Evolutionary conservation across 2,888 invertebrate genomes (phyloP).

Genomic region (Microctonus hyperodae): DNA sequence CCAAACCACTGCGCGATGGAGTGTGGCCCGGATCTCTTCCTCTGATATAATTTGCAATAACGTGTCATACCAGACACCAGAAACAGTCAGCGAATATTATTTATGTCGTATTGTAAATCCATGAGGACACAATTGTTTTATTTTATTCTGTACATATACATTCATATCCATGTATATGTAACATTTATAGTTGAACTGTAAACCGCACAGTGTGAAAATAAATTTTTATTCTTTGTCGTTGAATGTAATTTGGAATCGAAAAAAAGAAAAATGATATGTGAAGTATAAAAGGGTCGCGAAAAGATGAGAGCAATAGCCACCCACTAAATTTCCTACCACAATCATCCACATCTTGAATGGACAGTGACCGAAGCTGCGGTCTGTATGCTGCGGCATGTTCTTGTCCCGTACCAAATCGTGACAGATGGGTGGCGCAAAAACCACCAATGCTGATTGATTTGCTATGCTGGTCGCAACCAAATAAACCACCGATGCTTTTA

Average conservation of each 20-base stretch:
- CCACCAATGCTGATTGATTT: constrained; percentile 62
- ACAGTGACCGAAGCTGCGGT: constrained; percentile 49
- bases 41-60: constrained; percentile 28
- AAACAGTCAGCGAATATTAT: constrained; percentile 6
- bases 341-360: constrained; percentile 50
- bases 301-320: constrained; percentile 35
- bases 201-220: background rate
- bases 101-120: constrained; percentile 3
- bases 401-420: constrained; percentile 46
- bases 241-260: no score
- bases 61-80: constrained; percentile 4
- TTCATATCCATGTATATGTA: background rate
- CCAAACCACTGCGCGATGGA: constrained; percentile 33
- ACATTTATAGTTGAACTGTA: background rate
- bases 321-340: constrained; percentile 47
- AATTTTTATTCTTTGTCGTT: background rate
- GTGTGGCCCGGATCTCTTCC: constrained; percentile 28
- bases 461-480: constrained; percentile 54
- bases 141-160: background rate
- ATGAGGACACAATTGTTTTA: background rate
- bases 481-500: constrained; percentile 31
- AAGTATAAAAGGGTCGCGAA: background rate
- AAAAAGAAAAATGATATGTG: background rate
- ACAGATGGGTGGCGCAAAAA: constrained; percentile 62
- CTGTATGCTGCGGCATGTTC: constrained; percentile 59